These are phyloP conservation scores for Pomatostomus ruficeps DNA, from an alignment of 2,113 vertebrate genomes.

Conservation along the genomic window DNA sequence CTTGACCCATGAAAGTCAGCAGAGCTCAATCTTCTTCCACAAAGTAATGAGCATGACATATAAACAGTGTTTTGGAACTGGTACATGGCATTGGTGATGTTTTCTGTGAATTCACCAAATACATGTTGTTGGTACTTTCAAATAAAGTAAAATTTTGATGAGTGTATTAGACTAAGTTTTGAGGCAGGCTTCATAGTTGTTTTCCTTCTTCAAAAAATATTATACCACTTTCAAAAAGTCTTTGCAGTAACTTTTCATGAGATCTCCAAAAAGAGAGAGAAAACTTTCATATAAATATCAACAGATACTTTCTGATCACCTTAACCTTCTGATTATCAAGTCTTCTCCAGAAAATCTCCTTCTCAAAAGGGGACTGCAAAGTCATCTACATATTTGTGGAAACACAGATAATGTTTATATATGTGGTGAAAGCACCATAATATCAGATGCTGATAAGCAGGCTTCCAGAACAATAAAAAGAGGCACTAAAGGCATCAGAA, in stretches of 20 bases:
- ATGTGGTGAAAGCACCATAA: neutral
- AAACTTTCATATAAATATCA: neutral
- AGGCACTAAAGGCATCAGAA: neutral
- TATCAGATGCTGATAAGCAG: neutral
- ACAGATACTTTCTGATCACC: neutral
- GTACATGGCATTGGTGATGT: neutral
- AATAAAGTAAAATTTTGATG: neutral
- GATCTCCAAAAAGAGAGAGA: neutral
- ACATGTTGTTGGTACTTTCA: neutral
- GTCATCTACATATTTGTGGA: neutral
- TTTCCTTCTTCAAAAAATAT: neutral
- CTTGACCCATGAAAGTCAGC: neutral
- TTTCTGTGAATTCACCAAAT: neutral
- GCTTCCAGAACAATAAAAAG: neutral
- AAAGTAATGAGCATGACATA: accelerated
- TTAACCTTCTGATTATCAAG: neutral
- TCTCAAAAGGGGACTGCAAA: neutral
- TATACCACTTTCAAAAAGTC: neutral
- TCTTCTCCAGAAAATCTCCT: neutral
- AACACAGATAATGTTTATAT: neutral
- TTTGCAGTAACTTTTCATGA: neutral
- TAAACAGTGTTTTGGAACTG: neutral
- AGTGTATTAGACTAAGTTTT: neutral
- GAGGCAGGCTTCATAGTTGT: neutral
- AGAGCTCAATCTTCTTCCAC: neutral